Evolutionary conservation across 2,888 invertebrate species (phyloP), one percentile per base, ranked within the genome.

Genomic region (Ornithoptera priamus): DNA sequence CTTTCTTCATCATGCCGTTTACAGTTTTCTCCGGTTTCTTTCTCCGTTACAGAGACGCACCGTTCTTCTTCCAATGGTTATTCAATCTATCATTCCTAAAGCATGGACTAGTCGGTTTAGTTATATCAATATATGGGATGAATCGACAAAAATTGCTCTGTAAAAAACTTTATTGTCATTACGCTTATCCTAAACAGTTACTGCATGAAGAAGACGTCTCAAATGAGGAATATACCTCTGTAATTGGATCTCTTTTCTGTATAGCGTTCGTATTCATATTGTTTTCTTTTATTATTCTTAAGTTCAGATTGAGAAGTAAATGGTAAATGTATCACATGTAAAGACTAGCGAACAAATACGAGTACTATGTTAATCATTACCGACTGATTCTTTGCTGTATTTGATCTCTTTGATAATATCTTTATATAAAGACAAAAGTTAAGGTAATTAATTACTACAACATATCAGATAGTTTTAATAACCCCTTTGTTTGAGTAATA

Each of bases 21-120:
- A 94, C 97, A 36, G 93, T 97, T 76, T 98, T 99, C 90, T 97
- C 97, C 68, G 99, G 99, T 8, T 98, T 98, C 89, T 98, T 99
- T 84, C 95, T 99, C 1, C 96, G 95, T 79, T 94, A 96, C 77
- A 94, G 94, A 77, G 97, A 98, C 77, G 96, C 97, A 2, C 97
- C 97, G 12, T 86, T 88, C 0, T 95, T 95, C 78, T 90, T 97
- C 74, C 95, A 95, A 62, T 98, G 98, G 97, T 78, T 98, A 46
- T 97, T 98, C 79, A 96, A 98, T 82, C 87, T 95, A 50, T 98
- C 98, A 0, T 98, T 97, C 85, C 92, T 98, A 53, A 97, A 97
- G 78, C 98, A 98, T 78, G 97, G 97, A 1, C 94, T 98, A 67
- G 97, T 97, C 75, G 98, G 97, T 6, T 93, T 96, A 0, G 94